phyloP scores from a whole-genome alignment of 2,113 vertebrate genomes.

The Melanerpes aurifrons region DNA sequence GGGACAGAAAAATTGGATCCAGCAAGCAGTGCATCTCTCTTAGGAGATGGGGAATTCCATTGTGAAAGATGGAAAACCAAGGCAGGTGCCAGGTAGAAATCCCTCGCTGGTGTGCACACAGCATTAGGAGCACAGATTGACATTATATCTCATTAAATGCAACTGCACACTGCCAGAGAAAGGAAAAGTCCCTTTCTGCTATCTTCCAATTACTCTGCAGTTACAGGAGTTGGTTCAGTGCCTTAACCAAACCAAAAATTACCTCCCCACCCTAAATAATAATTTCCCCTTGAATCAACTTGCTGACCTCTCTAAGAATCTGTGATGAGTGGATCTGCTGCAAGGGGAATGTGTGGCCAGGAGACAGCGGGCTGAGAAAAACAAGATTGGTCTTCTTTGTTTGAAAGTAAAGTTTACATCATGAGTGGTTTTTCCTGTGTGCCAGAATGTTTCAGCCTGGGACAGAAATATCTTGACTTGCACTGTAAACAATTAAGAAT shows the following conservation, averaged over 20 bases:
- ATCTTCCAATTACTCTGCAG: neutral
- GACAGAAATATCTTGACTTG: neutral
- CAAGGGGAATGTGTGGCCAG: neutral
- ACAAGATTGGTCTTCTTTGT: neutral
- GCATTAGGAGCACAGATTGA: rapidly evolving
- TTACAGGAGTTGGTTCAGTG: neutral
- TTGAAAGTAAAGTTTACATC: neutral
- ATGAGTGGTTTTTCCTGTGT: neutral
- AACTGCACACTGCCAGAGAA: neutral
- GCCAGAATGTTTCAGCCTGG: neutral
- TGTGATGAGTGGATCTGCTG: neutral
- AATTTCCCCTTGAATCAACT: neutral
- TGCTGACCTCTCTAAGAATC: rapidly evolving
- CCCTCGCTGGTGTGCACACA: neutral
- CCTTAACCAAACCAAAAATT: neutral
- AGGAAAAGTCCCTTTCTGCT: neutral
- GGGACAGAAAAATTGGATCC: neutral
- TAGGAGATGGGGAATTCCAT: neutral
- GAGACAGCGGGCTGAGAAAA: neutral
- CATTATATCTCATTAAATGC: neutral
- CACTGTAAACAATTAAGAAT: neutral
- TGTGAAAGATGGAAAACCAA: neutral
- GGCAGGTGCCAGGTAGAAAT: neutral
- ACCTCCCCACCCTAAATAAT: neutral
- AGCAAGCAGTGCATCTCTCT: neutral